These are phyloP conservation scores for Amazona vittata DNA, from an alignment of 2,113 vertebrate genomes.

Conservation along the genomic window DNA sequence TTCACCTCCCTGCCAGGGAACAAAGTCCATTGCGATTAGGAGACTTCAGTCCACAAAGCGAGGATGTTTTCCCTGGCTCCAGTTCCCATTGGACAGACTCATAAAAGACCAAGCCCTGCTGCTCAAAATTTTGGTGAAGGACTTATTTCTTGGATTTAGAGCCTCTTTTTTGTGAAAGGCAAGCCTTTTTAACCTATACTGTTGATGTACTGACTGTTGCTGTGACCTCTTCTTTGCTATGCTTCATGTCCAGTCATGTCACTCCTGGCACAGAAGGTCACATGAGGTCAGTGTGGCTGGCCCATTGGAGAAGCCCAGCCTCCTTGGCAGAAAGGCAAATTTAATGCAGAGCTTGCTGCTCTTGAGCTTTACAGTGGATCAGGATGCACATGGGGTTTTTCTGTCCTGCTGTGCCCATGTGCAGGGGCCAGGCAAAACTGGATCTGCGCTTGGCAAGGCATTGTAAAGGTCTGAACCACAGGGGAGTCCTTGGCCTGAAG, in stretches of 20 bases:
- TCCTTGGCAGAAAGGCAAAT: not conserved
- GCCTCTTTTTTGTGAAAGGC: not conserved
- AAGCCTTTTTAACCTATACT: not conserved
- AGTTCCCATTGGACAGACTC: not conserved
- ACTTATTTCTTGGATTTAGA: not conserved
- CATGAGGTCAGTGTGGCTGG: accelerated
- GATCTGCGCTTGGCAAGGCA: not conserved
- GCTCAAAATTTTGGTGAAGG: not conserved
- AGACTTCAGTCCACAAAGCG: not conserved
- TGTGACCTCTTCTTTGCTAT: not conserved
- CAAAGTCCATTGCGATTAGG: not conserved
- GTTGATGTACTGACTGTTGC: not conserved
- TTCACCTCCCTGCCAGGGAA: not conserved
- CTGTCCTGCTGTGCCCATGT: not conserved
- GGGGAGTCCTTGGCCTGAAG: not conserved
- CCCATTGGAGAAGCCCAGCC: not conserved
- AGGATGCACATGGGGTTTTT: not conserved
- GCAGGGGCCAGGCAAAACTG: not conserved
- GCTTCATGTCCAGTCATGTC: not conserved
- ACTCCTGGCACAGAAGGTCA: not conserved
- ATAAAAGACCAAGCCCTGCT: not conserved
- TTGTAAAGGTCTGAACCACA: not conserved
- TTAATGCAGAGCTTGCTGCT: not conserved
- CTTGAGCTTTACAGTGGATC: not conserved
- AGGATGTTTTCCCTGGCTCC: not conserved